These are phyloP conservation scores for Neodiprion lecontei DNA, from an alignment of 1,140 invertebrate genomes.

Conservation along the genomic window DNA sequence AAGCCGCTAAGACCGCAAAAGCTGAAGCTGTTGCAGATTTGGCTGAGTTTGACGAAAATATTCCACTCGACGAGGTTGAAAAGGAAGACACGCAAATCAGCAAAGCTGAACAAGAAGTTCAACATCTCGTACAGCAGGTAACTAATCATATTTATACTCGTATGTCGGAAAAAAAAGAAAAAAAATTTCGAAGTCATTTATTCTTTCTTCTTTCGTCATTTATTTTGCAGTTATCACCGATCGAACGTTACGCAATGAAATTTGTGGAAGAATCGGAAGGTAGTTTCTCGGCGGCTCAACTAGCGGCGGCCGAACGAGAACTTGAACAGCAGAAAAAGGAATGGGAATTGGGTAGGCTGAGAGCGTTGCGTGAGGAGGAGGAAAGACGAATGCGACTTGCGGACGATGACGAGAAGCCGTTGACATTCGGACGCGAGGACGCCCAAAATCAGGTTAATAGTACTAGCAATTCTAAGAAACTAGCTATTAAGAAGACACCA, in stretches of 20 bases:
- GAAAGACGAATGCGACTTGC: constrained; percentile 67
- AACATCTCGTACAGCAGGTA: constrained; percentile 84
- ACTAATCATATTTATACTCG: constrained; percentile 21
- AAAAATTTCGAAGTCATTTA: constrained; percentile 8
- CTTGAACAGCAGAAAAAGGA: constrained; percentile 91
- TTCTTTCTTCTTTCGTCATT: constrained; percentile 27
- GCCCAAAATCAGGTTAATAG: constrained; percentile 83
- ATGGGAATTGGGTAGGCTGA: constrained; percentile 89
- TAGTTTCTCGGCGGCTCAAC: constrained; percentile 82
- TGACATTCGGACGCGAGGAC: constrained; percentile 77
- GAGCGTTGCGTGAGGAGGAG: constrained; percentile 77
- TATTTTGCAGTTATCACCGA: constrained; percentile 78
- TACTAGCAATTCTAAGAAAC: constrained; percentile 52
- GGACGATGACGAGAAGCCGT: constrained; percentile 70
- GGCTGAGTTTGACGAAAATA: constrained; percentile 96
- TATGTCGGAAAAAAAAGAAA: constrained; percentile 12
- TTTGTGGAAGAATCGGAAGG: constrained; percentile 90
- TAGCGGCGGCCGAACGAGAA: constrained; percentile 88
- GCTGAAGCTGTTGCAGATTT: constrained; percentile 93
- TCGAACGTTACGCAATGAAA: constrained; percentile 93
- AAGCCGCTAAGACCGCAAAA: constrained; percentile 87
- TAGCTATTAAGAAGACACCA: constrained; percentile 44
- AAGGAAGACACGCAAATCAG: constrained; percentile 70
- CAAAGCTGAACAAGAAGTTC: constrained; percentile 85
- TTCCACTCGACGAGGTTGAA: constrained; percentile 83